Evolutionary conservation across 2,113 vertebrate genomes (phyloP).

Genomic region (Colistium nudipinnis): DNA sequence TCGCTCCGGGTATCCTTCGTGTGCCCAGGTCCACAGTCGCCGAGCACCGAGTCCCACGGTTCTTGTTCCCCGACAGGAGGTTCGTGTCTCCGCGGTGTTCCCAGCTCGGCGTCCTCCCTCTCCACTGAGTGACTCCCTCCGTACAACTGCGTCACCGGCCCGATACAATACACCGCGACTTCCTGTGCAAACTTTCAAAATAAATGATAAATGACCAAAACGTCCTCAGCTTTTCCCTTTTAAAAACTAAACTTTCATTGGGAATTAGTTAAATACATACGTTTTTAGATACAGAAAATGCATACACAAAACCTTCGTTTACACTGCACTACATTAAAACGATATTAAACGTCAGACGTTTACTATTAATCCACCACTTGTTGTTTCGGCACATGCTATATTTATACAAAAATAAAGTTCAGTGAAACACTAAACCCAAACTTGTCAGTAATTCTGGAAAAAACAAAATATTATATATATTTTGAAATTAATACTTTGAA

Average conservation of each 20-base stretch:
- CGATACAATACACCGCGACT: fast-evolving
- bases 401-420: too few relatives aligned
- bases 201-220: not conserved
- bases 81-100: constrained; percentile 52
- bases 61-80: constrained; percentile 44
- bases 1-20: constrained; percentile 16
- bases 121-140: not conserved
- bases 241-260: not conserved
- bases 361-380: too few relatives aligned
- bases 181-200: constrained; percentile 55
- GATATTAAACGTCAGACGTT: too few relatives aligned
- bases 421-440: too few relatives aligned
- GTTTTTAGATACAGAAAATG: too few relatives aligned
- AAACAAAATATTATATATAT: not conserved
- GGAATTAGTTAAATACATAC: too few relatives aligned
- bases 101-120: constrained; percentile 71
- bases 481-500: constrained; percentile 22
- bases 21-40: constrained; percentile 29
- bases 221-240: not conserved
- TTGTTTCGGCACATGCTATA: too few relatives aligned
- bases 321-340: too few relatives aligned
- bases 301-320: too few relatives aligned
- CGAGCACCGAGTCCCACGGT: constrained; percentile 39
- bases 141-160: not conserved
- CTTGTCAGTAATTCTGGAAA: not conserved